Base-by-base conservation (phyloP, 2,888 invertebrate genomes). In the Alentia gelatinosa region DNA sequence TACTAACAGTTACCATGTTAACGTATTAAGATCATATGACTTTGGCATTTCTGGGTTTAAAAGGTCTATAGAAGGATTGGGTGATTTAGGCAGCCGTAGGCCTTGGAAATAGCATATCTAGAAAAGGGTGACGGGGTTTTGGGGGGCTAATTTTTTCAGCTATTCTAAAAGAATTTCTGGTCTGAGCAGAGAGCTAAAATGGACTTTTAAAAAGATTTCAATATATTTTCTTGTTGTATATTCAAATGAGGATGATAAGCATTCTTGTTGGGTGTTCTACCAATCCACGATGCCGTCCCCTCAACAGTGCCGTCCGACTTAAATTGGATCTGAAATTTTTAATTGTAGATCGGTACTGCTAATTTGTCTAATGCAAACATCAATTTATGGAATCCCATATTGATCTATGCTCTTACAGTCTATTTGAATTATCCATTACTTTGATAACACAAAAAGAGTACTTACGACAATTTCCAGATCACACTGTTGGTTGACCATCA, bases 401-500 rank as follows among this genome's bases (percentile, higher is more conserved):
- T 47, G 19, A 47, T 47, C 47, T 47, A n/a, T n/a, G n/a, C 47
- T 47, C 47, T 12, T 12, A 7, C 19, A 47, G 47, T 47, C 47
- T 47, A 19, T 12, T 47, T 12, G 9, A 47, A 47, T 12, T 47
- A 19, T 47, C 47, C 7, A 12, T 7, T 47, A 47, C 3, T 56
- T n/a, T 56, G 56, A n/a, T 3, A 56, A 56, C n/a, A 56, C 37
- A 79, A 35, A 79, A 74, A 19, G 5, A 63, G 26, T 63, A 37
- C 79, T 83, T 47, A 90, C 90, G 50, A 47, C n/a, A 12, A 90
- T n/a, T n/a, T 79, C 33, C 42, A 90, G 5, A 9, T 19, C 39
- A 37, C 90, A 90, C 33, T 75, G 79, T 63, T 90, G 39, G 47
- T 40, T 83, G 30, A 90, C 90, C 1, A 90, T 33, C 42, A 79